Evolutionary conservation across 2,113 vertebrate species (phyloP).

Genomic region (Gavia stellata): DNA sequence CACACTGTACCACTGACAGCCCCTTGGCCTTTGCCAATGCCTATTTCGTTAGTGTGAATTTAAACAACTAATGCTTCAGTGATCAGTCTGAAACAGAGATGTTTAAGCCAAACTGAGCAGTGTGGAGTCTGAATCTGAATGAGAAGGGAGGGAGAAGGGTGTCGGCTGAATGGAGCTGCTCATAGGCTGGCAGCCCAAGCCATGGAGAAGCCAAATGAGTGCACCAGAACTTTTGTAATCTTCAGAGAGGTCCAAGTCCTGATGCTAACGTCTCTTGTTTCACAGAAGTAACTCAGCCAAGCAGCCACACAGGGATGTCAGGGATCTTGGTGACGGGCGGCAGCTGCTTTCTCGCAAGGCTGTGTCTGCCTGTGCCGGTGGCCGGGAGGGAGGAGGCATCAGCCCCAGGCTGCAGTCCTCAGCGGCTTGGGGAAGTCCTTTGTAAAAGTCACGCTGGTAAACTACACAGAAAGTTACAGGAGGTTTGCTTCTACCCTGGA

Average conservation of each 20-base stretch:
- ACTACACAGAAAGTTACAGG: neutral
- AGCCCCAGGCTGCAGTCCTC: neutral
- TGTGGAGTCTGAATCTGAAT: neutral
- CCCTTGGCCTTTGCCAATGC: neutral
- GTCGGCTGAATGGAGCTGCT: neutral
- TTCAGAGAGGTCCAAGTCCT: neutral
- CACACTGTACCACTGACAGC: neutral
- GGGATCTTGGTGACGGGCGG: neutral
- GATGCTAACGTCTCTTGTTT: neutral
- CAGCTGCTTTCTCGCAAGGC: neutral
- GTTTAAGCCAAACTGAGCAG: neutral
- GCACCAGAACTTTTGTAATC: neutral
- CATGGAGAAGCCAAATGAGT: neutral
- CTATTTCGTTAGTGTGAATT: neutral
- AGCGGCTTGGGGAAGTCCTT: neutral
- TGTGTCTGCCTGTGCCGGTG: neutral
- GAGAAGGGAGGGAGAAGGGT: neutral
- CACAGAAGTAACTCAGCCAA: neutral
- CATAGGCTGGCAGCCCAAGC: neutral
- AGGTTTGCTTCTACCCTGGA: neutral
- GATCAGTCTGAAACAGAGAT: neutral
- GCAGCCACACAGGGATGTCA: neutral
- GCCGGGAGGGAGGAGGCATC: accelerated
- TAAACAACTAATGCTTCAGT: neutral
- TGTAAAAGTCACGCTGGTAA: neutral